Base-by-base conservation (phyloP, 1,140 invertebrate genomes). In the Hyles euphorbiae region DNA sequence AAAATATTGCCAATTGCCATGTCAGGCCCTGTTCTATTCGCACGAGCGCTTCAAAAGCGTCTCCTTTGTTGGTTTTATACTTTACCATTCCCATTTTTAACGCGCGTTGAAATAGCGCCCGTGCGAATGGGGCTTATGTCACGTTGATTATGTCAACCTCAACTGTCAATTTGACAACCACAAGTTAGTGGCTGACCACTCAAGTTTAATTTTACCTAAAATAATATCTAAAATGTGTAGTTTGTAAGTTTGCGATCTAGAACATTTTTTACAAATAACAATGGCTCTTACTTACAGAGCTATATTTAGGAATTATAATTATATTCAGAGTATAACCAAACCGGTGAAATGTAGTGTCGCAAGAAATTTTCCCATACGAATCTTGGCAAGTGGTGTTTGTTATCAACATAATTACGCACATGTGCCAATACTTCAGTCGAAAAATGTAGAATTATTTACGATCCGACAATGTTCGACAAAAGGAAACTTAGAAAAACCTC, bases 281-380 rank as follows among this genome's bases (percentile, higher is more conserved):
- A 87, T 87, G 84, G 76, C 84, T 65, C 67, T 81, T 44, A 55
- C 68, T 43, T 70, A 70, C 68, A 81, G 79, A 72, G 44, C 67
- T 65, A 65, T 83, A 46, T 72, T 67, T 63, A 76, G 67, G 64
- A 73, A 77, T 67, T 67, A 60, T 64, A 53, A 69, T 61, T 71
- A 60, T 62, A 56, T 85, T 59, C 58, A 67, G 43, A 73, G 72
- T 56, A 67, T 81, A 81, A 76, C 73, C 58, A 76, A 78, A 76
- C 76, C 82, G 68, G 76, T 76, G 46, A 79, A 75, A 73, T 83
- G 72, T 68, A 74, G 61, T 72, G 43, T 68, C 47, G 63, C 45
- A 32, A 76, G 62, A 64, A 71, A 74, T 56, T 60, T 69, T 70
- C 68, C 76, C 56, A 33, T 74, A 54, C 70, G 76, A 72, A 59